phyloP scores from a whole-genome alignment of 2,113 vertebrate species.

The Notiomystis cincta region DNA sequence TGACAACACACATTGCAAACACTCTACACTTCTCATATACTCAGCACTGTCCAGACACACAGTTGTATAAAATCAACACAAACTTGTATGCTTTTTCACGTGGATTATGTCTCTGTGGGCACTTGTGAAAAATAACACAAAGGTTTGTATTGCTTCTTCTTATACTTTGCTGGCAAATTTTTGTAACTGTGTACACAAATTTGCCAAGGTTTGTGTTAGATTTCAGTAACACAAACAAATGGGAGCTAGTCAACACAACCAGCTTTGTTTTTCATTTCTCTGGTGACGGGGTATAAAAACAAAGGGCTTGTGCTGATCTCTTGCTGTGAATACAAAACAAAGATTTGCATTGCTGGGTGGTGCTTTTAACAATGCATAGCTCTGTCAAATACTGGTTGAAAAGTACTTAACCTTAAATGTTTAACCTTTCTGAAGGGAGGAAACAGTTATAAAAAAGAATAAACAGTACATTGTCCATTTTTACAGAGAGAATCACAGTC shows the following conservation, averaged over 20 bases:
- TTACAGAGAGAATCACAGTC: not conserved
- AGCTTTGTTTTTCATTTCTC: constrained; percentile 69
- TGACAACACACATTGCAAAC: constrained; percentile 62
- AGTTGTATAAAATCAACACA: constrained; percentile 66
- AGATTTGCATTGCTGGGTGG: constrained; percentile 57
- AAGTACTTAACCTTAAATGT: constrained; percentile 15
- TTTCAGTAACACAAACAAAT: constrained; percentile 72
- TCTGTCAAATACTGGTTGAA: constrained; percentile 28
- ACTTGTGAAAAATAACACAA: constrained; percentile 75
- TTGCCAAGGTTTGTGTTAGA: constrained; percentile 74
- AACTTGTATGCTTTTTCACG: constrained; percentile 75
- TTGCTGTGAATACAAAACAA: constrained; percentile 43
- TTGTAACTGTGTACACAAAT: constrained; percentile 60
- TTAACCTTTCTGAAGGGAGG: constrained; percentile 15
- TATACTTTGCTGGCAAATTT: constrained; percentile 58
- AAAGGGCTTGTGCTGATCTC: constrained; percentile 74
- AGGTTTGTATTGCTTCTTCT: constrained; percentile 62
- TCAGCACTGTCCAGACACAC: constrained; percentile 59
- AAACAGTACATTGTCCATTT: not conserved
- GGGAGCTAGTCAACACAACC: constrained; percentile 59
- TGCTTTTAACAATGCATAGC: constrained; percentile 5
- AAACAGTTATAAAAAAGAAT: not conserved
- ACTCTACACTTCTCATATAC: constrained; percentile 43
- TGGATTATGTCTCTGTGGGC: constrained; percentile 58
- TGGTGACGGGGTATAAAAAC: constrained; percentile 53